Base-by-base conservation (phyloP, 1,140 invertebrate genomes). In the Hycleus cichorii region DNA sequence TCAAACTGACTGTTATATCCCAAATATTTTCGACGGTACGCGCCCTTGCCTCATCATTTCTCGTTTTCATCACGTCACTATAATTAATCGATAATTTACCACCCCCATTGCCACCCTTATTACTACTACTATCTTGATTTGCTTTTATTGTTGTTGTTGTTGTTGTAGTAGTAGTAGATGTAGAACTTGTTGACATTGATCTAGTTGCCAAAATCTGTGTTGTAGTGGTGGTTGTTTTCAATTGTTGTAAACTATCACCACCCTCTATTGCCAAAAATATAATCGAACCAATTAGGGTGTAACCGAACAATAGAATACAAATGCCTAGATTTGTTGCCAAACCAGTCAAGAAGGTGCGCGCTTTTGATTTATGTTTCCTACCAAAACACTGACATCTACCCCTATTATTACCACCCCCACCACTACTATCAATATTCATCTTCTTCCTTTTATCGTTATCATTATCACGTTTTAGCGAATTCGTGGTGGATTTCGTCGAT, bases 1-100 rank as follows among this genome's bases (percentile, higher is more conserved):
- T 96, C 47, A 97, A 79, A 49, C 86, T 89, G 63, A 93, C 90
- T 9, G 95, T 97, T 45, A 96, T 94, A 69, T 94, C 89, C 95
- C 94, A 97, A 62, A 97, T 90, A 70, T 87, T 90, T 72, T 90
- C 88, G 6, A 93, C 89, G 8, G 89, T 90, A 62, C 83, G 83
- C 5, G 84, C 81, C 61, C 89, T 78, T 1, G 84, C 83, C 59
- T 89, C 81, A 61, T 79, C 81, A 57, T 76, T 80, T 47, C 76
- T 71, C 66, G 74, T 70, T 61, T 64, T 66, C 25, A 69, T 58
- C 51, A 70, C 65, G 4, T 58, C 60, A 64, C 59, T 70, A 54
- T 67, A 65, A 52, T 69, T 71, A 55, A 67, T 32, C 47, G 55
- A 11, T 26, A 47, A 58, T 61, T 66, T 63, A 18, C 18, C 18